phyloP scores from a whole-genome alignment of 2,113 vertebrate genomes.

The Irena cyanogastra region DNA sequence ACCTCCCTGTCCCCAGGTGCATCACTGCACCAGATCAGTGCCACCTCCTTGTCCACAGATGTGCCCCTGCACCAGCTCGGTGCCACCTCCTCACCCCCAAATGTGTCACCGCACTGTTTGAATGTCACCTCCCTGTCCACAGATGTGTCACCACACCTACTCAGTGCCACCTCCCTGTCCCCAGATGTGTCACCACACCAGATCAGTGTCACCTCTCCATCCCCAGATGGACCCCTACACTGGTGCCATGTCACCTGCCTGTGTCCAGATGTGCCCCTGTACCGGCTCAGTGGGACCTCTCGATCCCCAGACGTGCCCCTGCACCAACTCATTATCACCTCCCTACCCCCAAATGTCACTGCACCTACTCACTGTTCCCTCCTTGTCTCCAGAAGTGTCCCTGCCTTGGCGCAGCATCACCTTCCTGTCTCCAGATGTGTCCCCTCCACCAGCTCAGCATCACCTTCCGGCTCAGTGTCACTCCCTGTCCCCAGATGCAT shows the following conservation, averaged over 20 bases:
- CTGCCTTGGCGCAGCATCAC: background rate
- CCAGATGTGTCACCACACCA: background rate
- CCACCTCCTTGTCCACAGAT: background rate
- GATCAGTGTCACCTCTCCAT: background rate
- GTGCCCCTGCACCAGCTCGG: background rate
- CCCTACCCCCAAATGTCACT: background rate
- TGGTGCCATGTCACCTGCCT: background rate
- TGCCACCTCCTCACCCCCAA: background rate
- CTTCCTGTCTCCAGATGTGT: background rate
- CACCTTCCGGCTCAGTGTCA: background rate
- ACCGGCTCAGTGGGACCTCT: background rate
- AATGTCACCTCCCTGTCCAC: background rate
- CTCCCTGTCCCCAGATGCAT: background rate
- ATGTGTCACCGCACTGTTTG: background rate
- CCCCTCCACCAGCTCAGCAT: background rate
- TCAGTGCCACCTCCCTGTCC: background rate
- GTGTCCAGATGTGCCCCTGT: background rate
- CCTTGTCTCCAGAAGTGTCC: background rate
- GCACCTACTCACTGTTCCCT: background rate
- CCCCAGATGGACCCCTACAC: no score
- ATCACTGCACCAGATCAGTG: background rate
- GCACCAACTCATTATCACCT: background rate
- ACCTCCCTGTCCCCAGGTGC: background rate
- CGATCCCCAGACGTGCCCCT: accelerated
- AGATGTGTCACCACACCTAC: background rate